Evolutionary conservation across 2,888 invertebrate species (phyloP).

Genomic region (Eilema caniola): DNA sequence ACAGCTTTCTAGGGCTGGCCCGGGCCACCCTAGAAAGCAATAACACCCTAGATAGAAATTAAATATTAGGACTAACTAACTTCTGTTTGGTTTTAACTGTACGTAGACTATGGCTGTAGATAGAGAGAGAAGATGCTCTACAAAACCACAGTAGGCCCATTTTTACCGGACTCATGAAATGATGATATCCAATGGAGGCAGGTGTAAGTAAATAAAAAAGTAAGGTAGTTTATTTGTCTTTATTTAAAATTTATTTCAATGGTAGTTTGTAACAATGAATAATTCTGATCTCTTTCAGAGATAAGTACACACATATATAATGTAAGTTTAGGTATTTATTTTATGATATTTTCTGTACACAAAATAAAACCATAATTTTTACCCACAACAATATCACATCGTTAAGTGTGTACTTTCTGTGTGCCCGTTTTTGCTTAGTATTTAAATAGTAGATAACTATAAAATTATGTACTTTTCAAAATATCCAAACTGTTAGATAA

Average conservation of each 20-base stretch:
- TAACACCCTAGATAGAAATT: no score
- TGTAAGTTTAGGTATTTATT: conserved; percentile 68
- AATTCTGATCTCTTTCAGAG: conserved; percentile 81
- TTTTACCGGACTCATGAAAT: no score
- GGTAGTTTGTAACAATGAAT: conserved; percentile 85
- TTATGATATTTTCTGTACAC: conserved; percentile 77
- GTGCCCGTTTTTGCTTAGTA: conserved; percentile 77
- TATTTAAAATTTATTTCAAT: conserved; percentile 81
- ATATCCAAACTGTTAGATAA: conserved; percentile 35
- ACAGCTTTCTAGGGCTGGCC: no score
- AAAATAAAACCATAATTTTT: conserved; percentile 81
- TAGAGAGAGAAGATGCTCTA: no score
- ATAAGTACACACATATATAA: conserved; percentile 73
- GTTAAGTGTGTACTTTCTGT: conserved; percentile 78
- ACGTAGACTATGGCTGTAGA: no score
- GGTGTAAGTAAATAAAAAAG: not conserved
- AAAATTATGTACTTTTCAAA: conserved; percentile 49
- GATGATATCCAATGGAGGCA: not conserved
- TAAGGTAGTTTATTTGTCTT: conserved; percentile 69
- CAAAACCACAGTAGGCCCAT: no score
- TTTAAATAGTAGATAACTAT: conserved; percentile 50
- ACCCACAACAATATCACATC: conserved; percentile 84
- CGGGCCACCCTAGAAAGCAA: no score
- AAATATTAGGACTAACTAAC: no score
- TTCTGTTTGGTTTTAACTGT: no score